Evolutionary conservation across 2,797 vertebrate species (phyloP), one percentile per base, ranked within the genome.

Genomic region (Parambassis ranga): DNA sequence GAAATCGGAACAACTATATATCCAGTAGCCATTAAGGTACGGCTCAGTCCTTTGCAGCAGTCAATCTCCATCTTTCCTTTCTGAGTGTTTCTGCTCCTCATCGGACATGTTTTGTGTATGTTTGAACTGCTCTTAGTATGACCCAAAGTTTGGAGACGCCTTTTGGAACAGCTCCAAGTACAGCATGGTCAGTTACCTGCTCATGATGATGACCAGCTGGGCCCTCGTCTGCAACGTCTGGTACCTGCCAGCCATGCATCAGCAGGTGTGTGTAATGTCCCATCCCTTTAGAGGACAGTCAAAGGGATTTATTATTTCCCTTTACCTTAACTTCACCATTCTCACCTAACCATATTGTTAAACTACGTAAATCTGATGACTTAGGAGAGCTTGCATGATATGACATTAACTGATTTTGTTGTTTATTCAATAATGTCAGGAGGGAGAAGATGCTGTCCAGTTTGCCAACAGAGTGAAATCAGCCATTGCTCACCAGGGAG

Each of bases 151-250:
- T 86, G 98, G 97, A 16, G 98, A 99, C 6, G 96, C 96, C 0
- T 99, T 99, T 88, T 99, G 97, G 97, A 99, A 99, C 89, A 99
- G 98, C 62, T 95, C 95, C 63, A 99, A 97, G 65, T 94, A 97
- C 50, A 96, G 89, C 79, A 95, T 98, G 2, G 94, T 98, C 81
- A 97, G 85, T 82, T 98, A 99, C 74, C 88, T 99, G 67, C 92
- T 99, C 75, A 91, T 95, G 55, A 95, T 98, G 86, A 98, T 99
- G 96, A 99, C 96, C 19, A 99, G 98, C 88, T 99, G 98, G 98
- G 97, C 97, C 38, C 94, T 99, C 0, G 96, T 98, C 44, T 98
- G 96, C 64, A 93, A 97, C 0, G 95, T 98, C 32, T 98, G 98
- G 97, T 99, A 98, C 77, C 71, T 99, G 71, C 96, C 96, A 1